Conservation (phyloP, 1,140 invertebrate genomes). For the Chrysoperla carnea region DNA sequence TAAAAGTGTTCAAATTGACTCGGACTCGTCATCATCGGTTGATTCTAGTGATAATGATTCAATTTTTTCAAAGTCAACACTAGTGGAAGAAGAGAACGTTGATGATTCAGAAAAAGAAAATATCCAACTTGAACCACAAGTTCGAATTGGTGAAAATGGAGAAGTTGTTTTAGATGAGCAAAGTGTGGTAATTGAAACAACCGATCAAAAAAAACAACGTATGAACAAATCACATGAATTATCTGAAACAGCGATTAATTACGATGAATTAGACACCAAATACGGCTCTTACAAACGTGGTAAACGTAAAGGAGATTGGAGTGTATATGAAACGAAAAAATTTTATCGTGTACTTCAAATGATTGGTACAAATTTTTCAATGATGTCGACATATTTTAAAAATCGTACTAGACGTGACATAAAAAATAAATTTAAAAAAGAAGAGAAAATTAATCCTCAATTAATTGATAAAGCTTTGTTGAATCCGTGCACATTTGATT, state of each 20-base stretch:
- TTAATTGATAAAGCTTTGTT: neutral
- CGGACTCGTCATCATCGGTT: too few relatives aligned
- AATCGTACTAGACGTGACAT: constrained; percentile 57
- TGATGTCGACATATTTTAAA: constrained; percentile 72
- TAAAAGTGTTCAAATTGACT: neutral
- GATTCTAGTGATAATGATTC: too few relatives aligned
- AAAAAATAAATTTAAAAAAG: constrained; percentile 49
- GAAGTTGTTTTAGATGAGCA: constrained; percentile 74
- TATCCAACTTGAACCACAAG: constrained; percentile 54
- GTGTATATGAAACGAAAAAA: constrained; percentile 51
- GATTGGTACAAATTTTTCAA: constrained; percentile 75
- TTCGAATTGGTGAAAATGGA: constrained; percentile 76
- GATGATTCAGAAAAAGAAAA: constrained; percentile 27
- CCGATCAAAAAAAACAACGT: constrained; percentile 18
- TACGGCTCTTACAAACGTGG: constrained; percentile 45
- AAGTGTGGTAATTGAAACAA: constrained; percentile 66
- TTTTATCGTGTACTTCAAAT: constrained; percentile 79
- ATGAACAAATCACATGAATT: constrained; percentile 38
- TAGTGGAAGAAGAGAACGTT: constrained; percentile 22
- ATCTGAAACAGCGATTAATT: constrained; percentile 39
- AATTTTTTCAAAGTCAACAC: neutral
- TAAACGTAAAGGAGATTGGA: constrained; percentile 45
- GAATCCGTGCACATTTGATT: neutral
- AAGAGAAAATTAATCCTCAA: constrained; percentile 19
- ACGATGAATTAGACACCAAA: constrained; percentile 42